phyloP scores from a whole-genome alignment of 92 coral and sea anemone genomes.

The Phenganax stokvisi region DNA sequence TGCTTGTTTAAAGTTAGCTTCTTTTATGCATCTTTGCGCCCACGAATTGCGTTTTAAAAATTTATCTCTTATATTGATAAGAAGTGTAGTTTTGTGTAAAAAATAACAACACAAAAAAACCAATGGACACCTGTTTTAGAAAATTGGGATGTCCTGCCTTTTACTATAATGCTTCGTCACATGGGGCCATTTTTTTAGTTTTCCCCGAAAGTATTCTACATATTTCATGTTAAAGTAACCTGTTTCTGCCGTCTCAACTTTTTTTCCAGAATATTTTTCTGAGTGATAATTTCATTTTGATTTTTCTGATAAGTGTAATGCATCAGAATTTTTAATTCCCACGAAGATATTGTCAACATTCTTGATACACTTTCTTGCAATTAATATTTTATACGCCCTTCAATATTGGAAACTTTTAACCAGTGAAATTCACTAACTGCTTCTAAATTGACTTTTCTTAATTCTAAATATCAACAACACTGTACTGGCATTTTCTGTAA shows the following conservation, averaged over 20 bases:
- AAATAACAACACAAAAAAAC: background rate
- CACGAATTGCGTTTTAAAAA: conserved; percentile 17
- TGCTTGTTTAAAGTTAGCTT: background rate
- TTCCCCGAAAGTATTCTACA: background rate
- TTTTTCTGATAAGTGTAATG: background rate
- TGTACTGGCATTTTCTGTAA: background rate
- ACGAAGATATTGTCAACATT: background rate
- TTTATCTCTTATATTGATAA: background rate
- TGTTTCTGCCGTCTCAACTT: too few relatives aligned
- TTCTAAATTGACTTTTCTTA: background rate
- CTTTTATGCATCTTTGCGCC: conserved; percentile 19
- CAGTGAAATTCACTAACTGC: background rate
- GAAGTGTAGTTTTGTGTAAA: background rate
- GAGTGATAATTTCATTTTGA: background rate
- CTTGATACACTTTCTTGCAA: background rate
- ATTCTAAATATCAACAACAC: conserved; percentile 9
- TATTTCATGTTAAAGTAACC: background rate
- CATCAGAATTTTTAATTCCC: conserved; percentile 6
- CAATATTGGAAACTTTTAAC: background rate
- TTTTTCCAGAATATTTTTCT: background rate
- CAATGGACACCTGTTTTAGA: background rate
- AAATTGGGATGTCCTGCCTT: too few relatives aligned
- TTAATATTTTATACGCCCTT: background rate
- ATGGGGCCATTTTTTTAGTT: background rate
- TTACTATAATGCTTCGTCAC: background rate